phyloP scores from a whole-genome alignment of 2,113 vertebrate species.

The Chloropsis cyanopogon region DNA sequence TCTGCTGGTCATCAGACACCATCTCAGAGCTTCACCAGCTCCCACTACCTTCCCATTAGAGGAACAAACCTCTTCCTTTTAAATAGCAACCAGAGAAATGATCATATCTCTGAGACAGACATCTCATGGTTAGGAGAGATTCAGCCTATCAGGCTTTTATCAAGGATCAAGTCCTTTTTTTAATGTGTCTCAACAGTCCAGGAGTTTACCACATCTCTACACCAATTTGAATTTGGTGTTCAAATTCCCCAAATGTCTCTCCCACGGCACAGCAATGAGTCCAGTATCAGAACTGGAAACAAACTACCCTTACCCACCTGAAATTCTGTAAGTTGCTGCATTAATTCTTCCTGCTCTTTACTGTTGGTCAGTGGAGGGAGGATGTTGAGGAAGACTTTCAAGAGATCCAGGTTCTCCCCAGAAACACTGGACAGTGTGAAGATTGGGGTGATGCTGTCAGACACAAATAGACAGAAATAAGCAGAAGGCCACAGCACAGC shows the following conservation, averaged over 20 bases:
- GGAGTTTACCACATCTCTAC: neutral
- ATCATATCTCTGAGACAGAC: neutral
- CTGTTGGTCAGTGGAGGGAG: constrained; percentile 97
- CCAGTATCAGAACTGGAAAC: neutral
- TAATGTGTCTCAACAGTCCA: neutral
- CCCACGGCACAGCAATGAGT: neutral
- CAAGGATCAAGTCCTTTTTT: neutral
- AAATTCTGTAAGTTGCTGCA: constrained; percentile 97
- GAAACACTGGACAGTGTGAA: constrained; percentile 95
- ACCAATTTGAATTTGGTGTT: too few species aligned
- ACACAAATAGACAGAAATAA: constrained; percentile 22
- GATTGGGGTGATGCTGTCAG: constrained; percentile 90
- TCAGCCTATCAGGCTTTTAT: neutral
- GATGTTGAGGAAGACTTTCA: constrained; percentile 97
- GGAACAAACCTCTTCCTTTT: neutral
- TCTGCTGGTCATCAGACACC: neutral
- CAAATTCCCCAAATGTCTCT: neutral
- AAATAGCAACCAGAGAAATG: neutral
- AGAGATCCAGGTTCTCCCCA: constrained; percentile 91
- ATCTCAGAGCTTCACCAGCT: neutral
- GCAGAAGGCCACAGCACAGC: neutral
- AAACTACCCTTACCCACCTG: constrained; percentile 76
- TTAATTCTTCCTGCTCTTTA: constrained; percentile 95
- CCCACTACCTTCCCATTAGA: neutral
- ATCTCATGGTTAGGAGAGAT: neutral